These are phyloP conservation scores for Aphodius sticticus DNA, from an alignment of 2,888 invertebrate genomes.

Conservation along the genomic window DNA sequence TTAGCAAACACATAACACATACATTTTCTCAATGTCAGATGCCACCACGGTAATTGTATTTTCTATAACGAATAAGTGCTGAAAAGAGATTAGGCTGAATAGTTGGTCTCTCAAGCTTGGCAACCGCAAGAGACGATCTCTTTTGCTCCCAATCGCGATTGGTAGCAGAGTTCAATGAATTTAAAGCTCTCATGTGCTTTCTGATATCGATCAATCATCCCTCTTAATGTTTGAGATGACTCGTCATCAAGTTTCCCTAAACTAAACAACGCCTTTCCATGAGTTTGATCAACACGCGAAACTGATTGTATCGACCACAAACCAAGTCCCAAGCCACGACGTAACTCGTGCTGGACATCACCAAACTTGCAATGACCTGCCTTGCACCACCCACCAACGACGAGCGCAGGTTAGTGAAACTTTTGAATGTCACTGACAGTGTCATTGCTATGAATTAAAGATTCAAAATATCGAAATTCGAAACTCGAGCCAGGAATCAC, in stretches of 20 bases:
- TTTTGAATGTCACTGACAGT: conserved; percentile 27
- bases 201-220: conserved; percentile 24
- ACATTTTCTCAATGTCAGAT: conserved; percentile 18
- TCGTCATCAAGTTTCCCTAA: conserved; percentile 25
- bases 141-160: conserved; percentile 28
- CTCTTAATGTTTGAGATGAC: conserved; percentile 17
- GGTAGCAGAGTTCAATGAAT: conserved; percentile 15
- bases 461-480: conserved; percentile 31
- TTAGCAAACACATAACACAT: not conserved
- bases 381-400: conserved; percentile 23
- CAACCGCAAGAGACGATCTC: conserved; percentile 11
- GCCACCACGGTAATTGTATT: conserved; percentile 23
- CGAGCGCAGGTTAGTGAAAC: conserved; percentile 30
- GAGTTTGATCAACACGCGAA: conserved; percentile 35
- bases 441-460: conserved; percentile 36
- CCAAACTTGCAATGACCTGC: conserved; percentile 33
- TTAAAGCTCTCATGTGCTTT: conserved; percentile 29
- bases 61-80: conserved; percentile 15
- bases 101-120: not conserved
- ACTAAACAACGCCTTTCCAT: conserved; percentile 38
- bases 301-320: conserved; percentile 37
- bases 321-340: conserved; percentile 40
- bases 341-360: conserved; percentile 38
- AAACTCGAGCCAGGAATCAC: conserved; percentile 27
- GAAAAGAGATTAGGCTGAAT: conserved; percentile 25